Conservation (phyloP, 2,113 vertebrate genomes). For the Struthidea cinerea region DNA sequence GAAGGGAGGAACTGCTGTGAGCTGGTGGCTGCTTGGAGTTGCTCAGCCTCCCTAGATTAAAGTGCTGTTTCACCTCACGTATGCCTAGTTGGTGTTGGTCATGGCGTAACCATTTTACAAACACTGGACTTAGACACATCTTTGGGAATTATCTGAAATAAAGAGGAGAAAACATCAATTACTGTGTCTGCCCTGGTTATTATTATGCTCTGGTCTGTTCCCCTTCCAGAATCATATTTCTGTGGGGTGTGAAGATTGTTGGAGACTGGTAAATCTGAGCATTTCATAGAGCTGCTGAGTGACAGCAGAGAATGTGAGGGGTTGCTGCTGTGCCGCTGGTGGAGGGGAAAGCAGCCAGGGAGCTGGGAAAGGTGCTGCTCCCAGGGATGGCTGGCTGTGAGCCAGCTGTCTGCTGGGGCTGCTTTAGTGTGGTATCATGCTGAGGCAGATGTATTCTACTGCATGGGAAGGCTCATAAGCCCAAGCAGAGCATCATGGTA, state of each 20-base stretch:
- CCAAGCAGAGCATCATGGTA: background rate
- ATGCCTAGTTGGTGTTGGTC: background rate
- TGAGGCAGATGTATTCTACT: background rate
- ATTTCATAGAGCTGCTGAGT: background rate
- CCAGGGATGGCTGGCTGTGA: background rate
- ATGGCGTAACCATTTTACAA: background rate
- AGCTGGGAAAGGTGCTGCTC: background rate
- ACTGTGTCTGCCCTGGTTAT: background rate
- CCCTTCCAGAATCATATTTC: background rate
- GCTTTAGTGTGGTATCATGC: rapidly evolving
- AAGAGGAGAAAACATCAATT: background rate
- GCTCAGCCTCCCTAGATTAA: background rate
- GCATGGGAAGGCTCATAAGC: background rate
- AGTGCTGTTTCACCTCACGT: background rate
- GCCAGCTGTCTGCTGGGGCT: background rate
- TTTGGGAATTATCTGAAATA: background rate
- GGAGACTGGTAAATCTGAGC: background rate
- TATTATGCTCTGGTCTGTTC: background rate
- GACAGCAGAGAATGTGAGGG: background rate
- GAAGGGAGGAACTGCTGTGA: rapidly evolving
- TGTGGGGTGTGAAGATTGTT: background rate
- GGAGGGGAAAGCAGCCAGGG: background rate
- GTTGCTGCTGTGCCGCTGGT: rapidly evolving
- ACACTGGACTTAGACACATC: background rate
- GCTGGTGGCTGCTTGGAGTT: background rate